Conservation (phyloP, 2,888 invertebrate species). For the Oscheius sp. region DNA sequence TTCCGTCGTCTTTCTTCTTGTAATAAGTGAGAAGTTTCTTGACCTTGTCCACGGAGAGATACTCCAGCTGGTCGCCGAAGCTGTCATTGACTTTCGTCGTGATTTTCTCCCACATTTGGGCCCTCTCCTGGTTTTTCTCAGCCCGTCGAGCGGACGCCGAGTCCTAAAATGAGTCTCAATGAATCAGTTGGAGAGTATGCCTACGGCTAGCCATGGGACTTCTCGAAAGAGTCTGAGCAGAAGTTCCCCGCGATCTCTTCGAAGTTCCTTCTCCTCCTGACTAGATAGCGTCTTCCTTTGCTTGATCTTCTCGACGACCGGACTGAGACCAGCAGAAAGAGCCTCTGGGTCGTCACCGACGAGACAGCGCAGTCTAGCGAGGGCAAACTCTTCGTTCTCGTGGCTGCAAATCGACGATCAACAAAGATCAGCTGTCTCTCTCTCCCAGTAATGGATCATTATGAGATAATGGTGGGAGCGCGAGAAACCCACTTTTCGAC, state of each 20-base stretch:
- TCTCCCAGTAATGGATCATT: slow-evolving; percentile 3
- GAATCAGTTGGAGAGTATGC: neutral
- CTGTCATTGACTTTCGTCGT: slow-evolving; percentile 41
- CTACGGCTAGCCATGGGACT: slow-evolving; percentile 34
- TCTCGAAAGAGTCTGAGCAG: slow-evolving; percentile 37
- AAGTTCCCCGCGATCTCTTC: slow-evolving; percentile 37
- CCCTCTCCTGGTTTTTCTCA: slow-evolving; percentile 39
- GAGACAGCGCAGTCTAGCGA: slow-evolving; percentile 36
- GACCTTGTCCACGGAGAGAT: slow-evolving; percentile 38
- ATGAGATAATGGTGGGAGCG: slow-evolving; percentile 10
- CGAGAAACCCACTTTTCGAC: slow-evolving; percentile 21
- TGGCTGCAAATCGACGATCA: slow-evolving; percentile 29
- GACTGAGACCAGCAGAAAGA: neutral
- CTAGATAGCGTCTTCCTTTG: slow-evolving; percentile 10
- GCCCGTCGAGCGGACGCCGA: slow-evolving; percentile 31
- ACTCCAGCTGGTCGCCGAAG: slow-evolving; percentile 39
- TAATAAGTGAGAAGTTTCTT: slow-evolving; percentile 49
- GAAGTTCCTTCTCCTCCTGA: slow-evolving; percentile 40
- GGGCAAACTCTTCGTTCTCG: slow-evolving; percentile 23
- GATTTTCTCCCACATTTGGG: slow-evolving; percentile 43
- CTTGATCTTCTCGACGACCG: slow-evolving; percentile 6
- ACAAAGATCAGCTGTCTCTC: slow-evolving; percentile 28
- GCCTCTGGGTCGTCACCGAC: slow-evolving; percentile 22
- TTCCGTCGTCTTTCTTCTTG: slow-evolving; percentile 47
- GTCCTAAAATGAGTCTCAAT: slow-evolving; percentile 19